Evolutionary conservation across 2,888 invertebrate species (phyloP).

Genomic region (Serripes groenlandicus): DNA sequence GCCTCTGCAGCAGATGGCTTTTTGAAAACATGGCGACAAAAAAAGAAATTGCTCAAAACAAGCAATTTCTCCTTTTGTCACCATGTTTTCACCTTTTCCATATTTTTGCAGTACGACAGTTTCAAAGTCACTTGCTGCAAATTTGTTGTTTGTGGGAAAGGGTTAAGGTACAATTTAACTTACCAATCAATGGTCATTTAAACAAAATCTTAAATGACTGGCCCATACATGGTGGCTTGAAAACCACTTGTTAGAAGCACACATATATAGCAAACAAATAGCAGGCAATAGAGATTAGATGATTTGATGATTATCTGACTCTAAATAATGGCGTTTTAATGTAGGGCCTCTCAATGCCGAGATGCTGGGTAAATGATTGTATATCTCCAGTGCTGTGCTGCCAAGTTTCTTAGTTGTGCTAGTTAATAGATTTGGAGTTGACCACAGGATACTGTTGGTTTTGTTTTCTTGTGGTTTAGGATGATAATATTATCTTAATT

Average conservation of each 20-base stretch:
- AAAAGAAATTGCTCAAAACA: too few species aligned
- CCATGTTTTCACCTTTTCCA: too few species aligned
- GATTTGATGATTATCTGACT: constrained; percentile 23
- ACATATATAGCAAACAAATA: constrained; percentile 17
- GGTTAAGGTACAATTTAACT: too few species aligned
- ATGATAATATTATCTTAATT: not conserved
- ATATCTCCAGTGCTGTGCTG: not conserved
- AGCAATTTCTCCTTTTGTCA: too few species aligned
- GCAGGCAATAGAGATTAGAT: constrained; percentile 23
- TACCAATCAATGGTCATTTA: constrained; percentile 7
- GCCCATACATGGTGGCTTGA: constrained; percentile 12
- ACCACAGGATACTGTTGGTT: not conserved
- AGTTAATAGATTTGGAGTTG: not conserved
- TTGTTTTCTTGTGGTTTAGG: not conserved
- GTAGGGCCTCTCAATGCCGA: constrained; percentile 10
- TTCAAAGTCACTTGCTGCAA: too few species aligned
- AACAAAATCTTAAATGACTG: not conserved
- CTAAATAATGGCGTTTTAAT: constrained; percentile 14
- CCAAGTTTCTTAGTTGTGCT: not conserved
- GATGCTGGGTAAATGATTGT: constrained; percentile 8
- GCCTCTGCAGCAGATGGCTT: too few species aligned
- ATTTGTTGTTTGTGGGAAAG: too few species aligned
- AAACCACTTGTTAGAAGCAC: constrained; percentile 4
- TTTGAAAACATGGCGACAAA: too few species aligned
- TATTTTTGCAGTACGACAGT: too few species aligned